A percentile compares a stretch with the other conserved stretches of the same genome.
These are phyloP conservation scores for Planiliza haematocheilus DNA, from an alignment of 2,113 vertebrate genomes.

Conservation along the genomic window DNA sequence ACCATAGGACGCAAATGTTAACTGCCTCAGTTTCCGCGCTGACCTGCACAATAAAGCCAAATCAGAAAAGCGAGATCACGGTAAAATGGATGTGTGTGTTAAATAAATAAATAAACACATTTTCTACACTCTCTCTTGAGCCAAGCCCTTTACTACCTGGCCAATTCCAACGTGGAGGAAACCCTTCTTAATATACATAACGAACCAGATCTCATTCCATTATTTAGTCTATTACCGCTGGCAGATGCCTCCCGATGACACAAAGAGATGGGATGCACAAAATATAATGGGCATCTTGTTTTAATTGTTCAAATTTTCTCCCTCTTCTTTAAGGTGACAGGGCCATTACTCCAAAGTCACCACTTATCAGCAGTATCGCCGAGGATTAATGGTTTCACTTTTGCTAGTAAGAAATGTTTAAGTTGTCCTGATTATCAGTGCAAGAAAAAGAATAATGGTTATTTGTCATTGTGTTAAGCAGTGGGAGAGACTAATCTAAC, in stretches of 20 bases:
- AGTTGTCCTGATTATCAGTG: conserved; percentile 99
- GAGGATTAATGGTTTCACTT: conserved; percentile 99
- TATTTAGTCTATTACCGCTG: conserved; percentile 90
- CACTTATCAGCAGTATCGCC: conserved; percentile 96
- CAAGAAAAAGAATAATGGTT: conserved; percentile 99
- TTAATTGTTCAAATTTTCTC: conserved; percentile 96
- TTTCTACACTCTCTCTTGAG: not conserved
- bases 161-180: not conserved
- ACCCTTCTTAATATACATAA: conserved; percentile 20
- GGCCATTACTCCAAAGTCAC: conserved; percentile 98
- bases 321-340: conserved; percentile 91
- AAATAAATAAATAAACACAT: not conserved
- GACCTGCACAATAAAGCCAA: not conserved
- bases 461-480: conserved; percentile 98
- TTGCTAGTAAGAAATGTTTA: conserved; percentile 97
- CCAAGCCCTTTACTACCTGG: not conserved
- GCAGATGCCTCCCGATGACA: conserved; percentile 92
- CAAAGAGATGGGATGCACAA: conserved; percentile 85
- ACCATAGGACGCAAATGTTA: no score
- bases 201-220: conserved; percentile 75
- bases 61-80: not conserved
- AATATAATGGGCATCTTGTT: conserved; percentile 96
- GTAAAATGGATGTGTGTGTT: not conserved
- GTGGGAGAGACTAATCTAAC: conserved; percentile 91
- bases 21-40: not conserved